Percentiles rank a stretch among this genome's conserved stretches.
Conservation (phyloP, 2,113 vertebrate genomes). For the Lepidothrix coronata region DNA sequence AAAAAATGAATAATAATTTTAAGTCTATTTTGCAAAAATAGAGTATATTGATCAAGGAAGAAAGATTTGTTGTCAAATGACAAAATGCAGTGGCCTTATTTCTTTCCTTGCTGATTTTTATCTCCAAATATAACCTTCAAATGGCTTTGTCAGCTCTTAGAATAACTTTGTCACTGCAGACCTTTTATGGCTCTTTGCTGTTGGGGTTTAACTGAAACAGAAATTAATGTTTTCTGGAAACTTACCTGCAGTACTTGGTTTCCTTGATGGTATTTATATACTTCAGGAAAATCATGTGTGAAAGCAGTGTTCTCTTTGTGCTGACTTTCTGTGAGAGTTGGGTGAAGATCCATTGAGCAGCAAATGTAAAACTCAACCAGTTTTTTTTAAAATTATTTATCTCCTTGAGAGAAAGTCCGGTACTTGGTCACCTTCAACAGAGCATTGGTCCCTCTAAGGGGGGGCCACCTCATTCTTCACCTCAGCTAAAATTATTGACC, state of each 20-base stretch:
- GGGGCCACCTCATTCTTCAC: neutral
- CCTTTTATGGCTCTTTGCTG: neutral
- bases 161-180: neutral
- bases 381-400: neutral
- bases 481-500: neutral
- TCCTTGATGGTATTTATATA: neutral
- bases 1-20: neutral
- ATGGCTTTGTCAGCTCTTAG: neutral
- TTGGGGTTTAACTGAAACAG: neutral
- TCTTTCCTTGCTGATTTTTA: neutral
- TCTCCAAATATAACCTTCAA: neutral
- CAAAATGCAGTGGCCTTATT: neutral
- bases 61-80: neutral
- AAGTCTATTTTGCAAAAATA: neutral
- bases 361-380: neutral
- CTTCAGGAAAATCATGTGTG: neutral
- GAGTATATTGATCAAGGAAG: neutral
- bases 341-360: neutral
- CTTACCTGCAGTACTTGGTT: neutral
- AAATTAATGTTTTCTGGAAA: neutral
- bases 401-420: neutral
- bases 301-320: neutral
- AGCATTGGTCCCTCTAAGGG: neutral
- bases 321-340: neutral
- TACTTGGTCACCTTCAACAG: neutral